A percentile compares a stretch with the other conserved stretches of the same genome.
Evolutionary conservation across 2,888 invertebrate species (phyloP).

Genomic region (Aricia artaxerxes): DNA sequence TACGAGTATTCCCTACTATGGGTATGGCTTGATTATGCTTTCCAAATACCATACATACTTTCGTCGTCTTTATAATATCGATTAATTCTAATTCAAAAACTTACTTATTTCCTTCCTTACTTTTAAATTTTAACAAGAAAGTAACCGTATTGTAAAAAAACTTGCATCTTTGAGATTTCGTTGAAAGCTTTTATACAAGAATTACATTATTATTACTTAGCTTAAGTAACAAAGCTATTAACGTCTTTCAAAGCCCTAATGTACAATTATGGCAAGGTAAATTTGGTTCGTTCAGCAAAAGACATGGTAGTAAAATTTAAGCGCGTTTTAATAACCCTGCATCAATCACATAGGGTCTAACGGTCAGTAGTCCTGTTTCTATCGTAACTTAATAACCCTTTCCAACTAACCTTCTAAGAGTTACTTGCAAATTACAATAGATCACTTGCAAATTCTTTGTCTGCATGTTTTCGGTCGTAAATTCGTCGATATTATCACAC

Average conservation of each 20-base stretch:
- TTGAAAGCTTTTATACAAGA: too few relatives aligned
- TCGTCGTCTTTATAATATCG: too few relatives aligned
- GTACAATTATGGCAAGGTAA: background rate
- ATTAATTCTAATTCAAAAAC: too few relatives aligned
- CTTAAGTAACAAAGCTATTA: background rate
- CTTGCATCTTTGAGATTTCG: too few relatives aligned
- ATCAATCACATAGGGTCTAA: background rate
- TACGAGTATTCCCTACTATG: too few relatives aligned
- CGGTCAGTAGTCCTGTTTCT: conserved; percentile 44
- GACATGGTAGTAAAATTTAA: background rate
- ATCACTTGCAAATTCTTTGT: conserved; percentile 42
- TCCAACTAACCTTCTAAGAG: conserved; percentile 54
- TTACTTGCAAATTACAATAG: conserved; percentile 58
- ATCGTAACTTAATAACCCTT: conserved; percentile 75
- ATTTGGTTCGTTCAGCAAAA: conserved; percentile 8
- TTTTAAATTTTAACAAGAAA: too few relatives aligned
- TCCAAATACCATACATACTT: too few relatives aligned
- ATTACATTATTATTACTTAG: too few relatives aligned
- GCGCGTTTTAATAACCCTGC: conserved; percentile 12
- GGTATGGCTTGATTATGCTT: too few relatives aligned
- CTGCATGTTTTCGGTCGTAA: conserved; percentile 53
- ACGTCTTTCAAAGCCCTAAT: background rate
- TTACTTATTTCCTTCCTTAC: too few relatives aligned
- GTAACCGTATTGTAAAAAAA: too few relatives aligned
- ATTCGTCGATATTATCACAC: conserved; percentile 55